phyloP scores from a whole-genome alignment of 2,113 vertebrate species.

The Crotalus viridis region DNA sequence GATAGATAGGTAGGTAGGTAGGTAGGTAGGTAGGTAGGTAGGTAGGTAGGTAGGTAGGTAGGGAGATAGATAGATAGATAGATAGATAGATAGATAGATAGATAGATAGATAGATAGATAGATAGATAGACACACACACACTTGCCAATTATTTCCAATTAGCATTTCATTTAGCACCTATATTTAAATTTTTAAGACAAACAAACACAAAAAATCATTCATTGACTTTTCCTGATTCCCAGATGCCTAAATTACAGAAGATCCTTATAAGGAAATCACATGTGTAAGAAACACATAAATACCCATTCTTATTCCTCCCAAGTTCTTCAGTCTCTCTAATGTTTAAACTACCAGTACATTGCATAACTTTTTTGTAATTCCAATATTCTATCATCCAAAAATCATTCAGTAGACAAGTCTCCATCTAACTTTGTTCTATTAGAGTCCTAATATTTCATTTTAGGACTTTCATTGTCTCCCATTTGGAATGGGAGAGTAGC shows the following conservation, averaged over 20 bases:
- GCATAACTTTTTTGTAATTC: neutral
- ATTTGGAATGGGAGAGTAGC: neutral
- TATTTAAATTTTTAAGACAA: neutral
- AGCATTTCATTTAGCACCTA: slow-evolving; percentile 18
- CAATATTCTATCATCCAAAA: neutral
- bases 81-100: too few relatives aligned
- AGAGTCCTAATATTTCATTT: neutral
- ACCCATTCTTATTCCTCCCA: neutral
- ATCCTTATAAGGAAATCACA: neutral
- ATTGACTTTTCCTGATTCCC: neutral
- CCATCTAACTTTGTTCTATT: neutral
- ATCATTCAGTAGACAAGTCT: neutral
- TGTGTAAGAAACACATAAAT: neutral
- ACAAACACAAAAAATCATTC: neutral
- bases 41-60: too few relatives aligned
- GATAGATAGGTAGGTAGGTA: too few relatives aligned
- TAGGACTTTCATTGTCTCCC: neutral
- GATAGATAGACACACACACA: too few relatives aligned
- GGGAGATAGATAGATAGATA: too few relatives aligned
- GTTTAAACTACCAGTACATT: neutral
- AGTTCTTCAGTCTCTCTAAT: neutral
- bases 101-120: too few relatives aligned
- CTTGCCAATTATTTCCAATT: slow-evolving; percentile 8
- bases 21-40: too few relatives aligned
- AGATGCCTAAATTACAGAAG: neutral